Evolutionary conservation across 2,888 invertebrate species (phyloP).

Genomic region (Oscheius sp.): DNA sequence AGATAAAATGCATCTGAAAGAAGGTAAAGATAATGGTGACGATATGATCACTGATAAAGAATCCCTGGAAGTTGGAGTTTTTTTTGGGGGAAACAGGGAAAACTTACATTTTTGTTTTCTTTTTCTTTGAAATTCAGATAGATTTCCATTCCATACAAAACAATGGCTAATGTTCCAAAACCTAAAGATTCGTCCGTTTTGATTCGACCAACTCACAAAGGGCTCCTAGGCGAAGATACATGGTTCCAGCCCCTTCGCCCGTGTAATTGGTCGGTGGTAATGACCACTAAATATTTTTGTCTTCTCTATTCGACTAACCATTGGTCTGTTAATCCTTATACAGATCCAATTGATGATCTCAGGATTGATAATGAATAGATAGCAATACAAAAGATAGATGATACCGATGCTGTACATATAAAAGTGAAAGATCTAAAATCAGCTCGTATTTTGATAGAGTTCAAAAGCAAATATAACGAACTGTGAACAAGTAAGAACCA

Average conservation of each 20-base stretch:
- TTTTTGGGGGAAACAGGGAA: not conserved
- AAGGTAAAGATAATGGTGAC: slow-evolving; percentile 67
- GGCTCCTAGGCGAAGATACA: slow-evolving; percentile 67
- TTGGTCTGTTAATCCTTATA: not conserved
- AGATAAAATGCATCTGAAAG: slow-evolving; percentile 70
- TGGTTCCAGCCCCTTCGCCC: slow-evolving; percentile 64
- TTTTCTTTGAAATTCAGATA: slow-evolving; percentile 62
- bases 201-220: slow-evolving; percentile 52
- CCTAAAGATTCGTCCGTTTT: slow-evolving; percentile 36
- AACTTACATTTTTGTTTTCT: slow-evolving; percentile 37
- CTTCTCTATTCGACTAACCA: no score
- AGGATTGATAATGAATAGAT: slow-evolving; percentile 66
- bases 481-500: no score
- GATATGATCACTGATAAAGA: slow-evolving; percentile 59
- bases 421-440: slow-evolving; percentile 64
- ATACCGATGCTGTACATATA: slow-evolving; percentile 66
- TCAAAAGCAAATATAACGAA: no score
- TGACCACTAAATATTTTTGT: slow-evolving; percentile 38
- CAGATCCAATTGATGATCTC: slow-evolving; percentile 49
- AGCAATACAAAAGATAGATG: slow-evolving; percentile 63
- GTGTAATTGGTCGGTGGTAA: slow-evolving; percentile 51
- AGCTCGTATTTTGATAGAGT: no score
- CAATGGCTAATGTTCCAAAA: slow-evolving; percentile 67
- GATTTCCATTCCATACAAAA: slow-evolving; percentile 66
- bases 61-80: slow-evolving; percentile 7